Evolutionary conservation across 2,113 vertebrate species (phyloP).

Genomic region (Seriola rivoliana): DNA sequence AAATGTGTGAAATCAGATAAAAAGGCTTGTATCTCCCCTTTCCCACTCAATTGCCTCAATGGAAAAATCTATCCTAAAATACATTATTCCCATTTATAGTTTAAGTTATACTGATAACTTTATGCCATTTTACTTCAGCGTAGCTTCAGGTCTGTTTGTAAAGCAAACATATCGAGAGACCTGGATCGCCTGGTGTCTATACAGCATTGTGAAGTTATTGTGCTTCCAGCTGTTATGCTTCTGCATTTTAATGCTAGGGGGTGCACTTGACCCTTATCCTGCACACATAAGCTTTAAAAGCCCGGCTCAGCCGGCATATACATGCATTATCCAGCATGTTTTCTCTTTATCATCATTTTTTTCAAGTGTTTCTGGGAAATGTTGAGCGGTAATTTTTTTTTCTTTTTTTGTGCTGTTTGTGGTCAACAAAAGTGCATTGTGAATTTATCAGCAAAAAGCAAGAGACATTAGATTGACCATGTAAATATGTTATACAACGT

Average conservation of each 20-base stretch:
- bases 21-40: not conserved
- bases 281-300: slow-evolving; percentile 37
- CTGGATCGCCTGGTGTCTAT: slow-evolving; percentile 16
- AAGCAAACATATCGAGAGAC: slow-evolving; percentile 13
- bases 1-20: not conserved
- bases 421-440: slow-evolving; percentile 1
- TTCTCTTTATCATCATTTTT: slow-evolving; percentile 13
- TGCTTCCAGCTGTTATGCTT: slow-evolving; percentile 49
- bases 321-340: slow-evolving; percentile 31
- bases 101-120: not conserved
- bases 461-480: slow-evolving; percentile 23
- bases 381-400: no score
- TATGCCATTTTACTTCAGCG: slow-evolving; percentile 2
- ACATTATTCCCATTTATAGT: not conserved
- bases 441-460: slow-evolving; percentile 12
- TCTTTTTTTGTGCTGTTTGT: slow-evolving; percentile 18
- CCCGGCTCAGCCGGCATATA: not conserved
- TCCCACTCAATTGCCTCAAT: not conserved
- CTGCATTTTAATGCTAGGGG: slow-evolving; percentile 48
- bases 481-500: slow-evolving; percentile 41
- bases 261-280: slow-evolving; percentile 46
- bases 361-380: not conserved
- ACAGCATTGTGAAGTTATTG: slow-evolving; percentile 19
- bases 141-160: slow-evolving; percentile 33
- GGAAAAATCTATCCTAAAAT: slow-evolving; percentile 5